A percentile compares a stretch with the other conserved stretches of the same genome.
phyloP scores from a whole-genome alignment of 2,888 invertebrate genomes.

The Caenorhabditis japonica region DNA sequence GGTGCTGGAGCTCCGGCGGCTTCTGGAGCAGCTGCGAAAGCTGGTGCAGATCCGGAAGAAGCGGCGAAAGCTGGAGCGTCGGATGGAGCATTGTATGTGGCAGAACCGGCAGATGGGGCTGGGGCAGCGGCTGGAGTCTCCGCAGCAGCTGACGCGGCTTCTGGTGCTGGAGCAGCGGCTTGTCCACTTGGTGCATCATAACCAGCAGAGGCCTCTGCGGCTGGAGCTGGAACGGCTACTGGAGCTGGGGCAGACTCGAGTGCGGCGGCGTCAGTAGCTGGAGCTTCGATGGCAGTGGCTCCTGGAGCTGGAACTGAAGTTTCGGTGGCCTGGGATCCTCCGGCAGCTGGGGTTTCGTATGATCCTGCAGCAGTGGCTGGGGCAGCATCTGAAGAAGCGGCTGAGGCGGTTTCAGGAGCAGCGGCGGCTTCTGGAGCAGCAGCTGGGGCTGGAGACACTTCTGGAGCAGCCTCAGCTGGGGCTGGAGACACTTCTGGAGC shows the following conservation, averaged over 20 bases:
- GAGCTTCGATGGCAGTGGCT: constrained; percentile 11
- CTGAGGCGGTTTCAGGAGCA: constrained; percentile 11
- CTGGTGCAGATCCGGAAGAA: background rate
- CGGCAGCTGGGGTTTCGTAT: constrained; percentile 4
- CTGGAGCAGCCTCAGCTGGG: constrained; percentile 10
- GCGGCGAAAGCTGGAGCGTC: too few relatives aligned
- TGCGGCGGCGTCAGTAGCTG: constrained; percentile 23
- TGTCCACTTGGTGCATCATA: background rate
- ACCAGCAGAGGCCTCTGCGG: constrained; percentile 24
- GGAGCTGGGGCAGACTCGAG: constrained; percentile 32
- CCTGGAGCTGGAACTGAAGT: constrained; percentile 20
- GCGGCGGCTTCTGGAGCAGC: constrained; percentile 22
- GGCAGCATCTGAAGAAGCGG: constrained; percentile 21
- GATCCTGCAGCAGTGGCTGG: constrained; percentile 14
- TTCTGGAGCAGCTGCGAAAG: background rate
- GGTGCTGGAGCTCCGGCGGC: constrained; percentile 12
- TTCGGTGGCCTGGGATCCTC: constrained; percentile 19
- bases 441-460: constrained; percentile 17
- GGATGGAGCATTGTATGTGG: background rate
- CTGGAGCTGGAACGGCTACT: constrained; percentile 28
- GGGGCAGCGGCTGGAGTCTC: background rate
- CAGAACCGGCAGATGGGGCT: constrained; percentile 3
- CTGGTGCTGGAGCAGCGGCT: constrained; percentile 18
- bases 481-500: constrained; percentile 1
- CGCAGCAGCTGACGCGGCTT: constrained; percentile 1